Base-by-base conservation (phyloP, 1,140 invertebrate species). In the Patella vulgata region DNA sequence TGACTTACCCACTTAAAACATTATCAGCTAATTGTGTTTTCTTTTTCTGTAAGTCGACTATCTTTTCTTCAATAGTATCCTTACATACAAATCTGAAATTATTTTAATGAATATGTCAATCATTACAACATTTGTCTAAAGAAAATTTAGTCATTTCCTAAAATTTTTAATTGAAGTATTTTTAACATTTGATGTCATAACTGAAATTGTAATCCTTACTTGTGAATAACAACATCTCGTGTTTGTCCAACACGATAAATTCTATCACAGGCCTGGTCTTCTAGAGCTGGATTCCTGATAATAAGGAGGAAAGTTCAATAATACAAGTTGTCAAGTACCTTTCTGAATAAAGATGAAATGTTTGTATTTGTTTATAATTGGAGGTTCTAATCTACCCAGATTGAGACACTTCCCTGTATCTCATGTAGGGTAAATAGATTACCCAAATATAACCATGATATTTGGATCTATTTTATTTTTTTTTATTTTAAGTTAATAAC, bases 231-330 rank as follows among this genome's bases (percentile, higher is more conserved):
- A 0, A 96, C 94, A 75, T 88, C 77, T 77, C 91, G 92, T 17
- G 80, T 89, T 79, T 98, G 95, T 0, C 95, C 95, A 47, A 96
- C 90, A 31, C 95, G 86, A 84, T 96, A 95, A 47, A 97, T 91
- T 46, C 95, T 86, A 85, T 97, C 95, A 85, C 93, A 93, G 0
- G 95, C 94, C 81, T 98, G 95, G 5, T 90, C 85, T 84, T 97
- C 95, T 25, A 97, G 84, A 71, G 96, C 94, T 0, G 95, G 95
- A 87, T 98, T 98, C 82, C 82, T 83, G 43, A 0, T 70, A 69
- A 39, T 23, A 55, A 19, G 43, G 12, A 59, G n/a, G n/a, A n/a
- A n/a, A n/a, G n/a, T n/a, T n/a, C n/a, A n/a, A n/a, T n/a, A n/a
- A n/a, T n/a, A n/a, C n/a, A n/a, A n/a, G n/a, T n/a, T n/a, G n/a